These are phyloP conservation scores for Megatriorchis doriae DNA, from an alignment of 2,113 vertebrate genomes.

Conservation along the genomic window DNA sequence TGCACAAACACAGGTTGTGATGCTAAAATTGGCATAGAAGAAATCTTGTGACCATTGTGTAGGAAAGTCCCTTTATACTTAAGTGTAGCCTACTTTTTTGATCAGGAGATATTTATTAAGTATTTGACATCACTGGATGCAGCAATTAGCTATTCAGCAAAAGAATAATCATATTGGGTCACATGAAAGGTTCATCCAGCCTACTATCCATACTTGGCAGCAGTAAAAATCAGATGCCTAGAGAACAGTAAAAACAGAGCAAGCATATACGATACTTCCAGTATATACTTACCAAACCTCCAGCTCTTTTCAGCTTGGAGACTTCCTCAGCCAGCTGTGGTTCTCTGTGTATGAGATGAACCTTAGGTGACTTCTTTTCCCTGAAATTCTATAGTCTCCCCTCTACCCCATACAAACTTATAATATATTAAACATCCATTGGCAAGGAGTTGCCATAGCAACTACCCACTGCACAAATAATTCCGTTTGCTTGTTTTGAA, in stretches of 20 bases:
- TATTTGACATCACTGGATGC: not conserved
- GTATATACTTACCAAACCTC: not conserved
- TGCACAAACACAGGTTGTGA: not conserved
- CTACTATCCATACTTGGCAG: rapidly evolving
- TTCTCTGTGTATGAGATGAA: not conserved
- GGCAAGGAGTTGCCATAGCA: not conserved
- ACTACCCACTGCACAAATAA: not conserved
- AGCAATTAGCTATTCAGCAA: not conserved
- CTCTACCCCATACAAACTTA: not conserved
- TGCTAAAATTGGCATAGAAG: not conserved
- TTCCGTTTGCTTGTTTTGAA: not conserved
- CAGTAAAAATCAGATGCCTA: not conserved
- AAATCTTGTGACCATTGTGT: not conserved
- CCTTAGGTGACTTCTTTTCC: not conserved
- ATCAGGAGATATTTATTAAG: not conserved
- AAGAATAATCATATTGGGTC: not conserved
- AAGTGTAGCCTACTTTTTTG: not conserved
- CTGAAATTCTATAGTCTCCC: not conserved
- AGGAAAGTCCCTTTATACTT: not conserved
- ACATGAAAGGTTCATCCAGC: not conserved
- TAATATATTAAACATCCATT: not conserved
- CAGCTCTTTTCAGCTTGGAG: not conserved
- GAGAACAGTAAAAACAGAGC: not conserved
- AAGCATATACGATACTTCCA: not conserved
- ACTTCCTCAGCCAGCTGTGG: not conserved